phyloP scores from a whole-genome alignment of 92 coral and sea anemone genomes.

The Chrysogorgia sp. region DNA sequence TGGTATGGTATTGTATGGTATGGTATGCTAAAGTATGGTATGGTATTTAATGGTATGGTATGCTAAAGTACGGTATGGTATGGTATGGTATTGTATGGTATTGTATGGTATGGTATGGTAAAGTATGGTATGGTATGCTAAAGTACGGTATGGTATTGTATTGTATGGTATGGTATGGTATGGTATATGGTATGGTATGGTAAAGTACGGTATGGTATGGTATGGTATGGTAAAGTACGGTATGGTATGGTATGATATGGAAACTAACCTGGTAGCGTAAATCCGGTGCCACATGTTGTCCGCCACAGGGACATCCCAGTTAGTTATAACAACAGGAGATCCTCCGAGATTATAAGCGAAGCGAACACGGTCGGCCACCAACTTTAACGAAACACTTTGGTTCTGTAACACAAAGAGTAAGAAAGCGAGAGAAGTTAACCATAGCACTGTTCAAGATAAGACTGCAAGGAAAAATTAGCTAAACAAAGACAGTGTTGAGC shows the following conservation, averaged over 20 bases:
- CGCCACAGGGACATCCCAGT: slow-evolving; percentile 80
- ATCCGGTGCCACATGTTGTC: slow-evolving; percentile 87
- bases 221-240: not conserved
- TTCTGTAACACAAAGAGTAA: not conserved
- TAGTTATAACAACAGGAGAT: slow-evolving; percentile 69
- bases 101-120: no score
- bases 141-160: no score
- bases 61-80: no score
- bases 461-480: no score
- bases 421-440: not conserved
- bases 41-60: no score
- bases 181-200: not conserved
- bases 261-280: slow-evolving; percentile 90
- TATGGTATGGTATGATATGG: not conserved
- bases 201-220: not conserved
- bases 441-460: no score
- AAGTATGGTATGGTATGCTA: no score
- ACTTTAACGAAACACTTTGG: slow-evolving; percentile 38
- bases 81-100: no score
- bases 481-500: no score
- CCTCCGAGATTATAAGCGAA: slow-evolving; percentile 83
- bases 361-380: slow-evolving; percentile 47
- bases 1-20: no score
- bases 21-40: no score
- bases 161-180: no score